Percentiles rank a stretch among this genome's conserved stretches.
Conservation (phyloP, 53 echinoderm and acorn worm genomes). For the Holothuria scabra region DNA sequence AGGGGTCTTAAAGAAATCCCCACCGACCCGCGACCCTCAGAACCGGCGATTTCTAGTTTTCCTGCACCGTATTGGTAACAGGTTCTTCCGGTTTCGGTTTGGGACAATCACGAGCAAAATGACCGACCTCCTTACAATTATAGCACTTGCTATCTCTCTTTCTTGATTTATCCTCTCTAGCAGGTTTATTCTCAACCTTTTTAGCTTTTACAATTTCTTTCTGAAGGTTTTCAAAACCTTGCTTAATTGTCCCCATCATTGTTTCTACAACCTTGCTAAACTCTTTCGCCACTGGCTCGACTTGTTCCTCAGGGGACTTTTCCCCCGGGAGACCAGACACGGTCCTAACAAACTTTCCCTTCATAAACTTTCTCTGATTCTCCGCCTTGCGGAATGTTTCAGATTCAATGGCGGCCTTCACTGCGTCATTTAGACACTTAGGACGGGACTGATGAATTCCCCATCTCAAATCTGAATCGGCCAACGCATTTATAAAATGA, state of each 20-base stretch:
- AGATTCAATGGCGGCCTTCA: not conserved
- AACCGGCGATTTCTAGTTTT: conserved; percentile 18
- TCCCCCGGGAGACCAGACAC: not conserved
- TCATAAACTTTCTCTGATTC: not conserved
- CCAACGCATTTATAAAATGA: conserved; percentile 17
- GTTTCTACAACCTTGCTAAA: not conserved
- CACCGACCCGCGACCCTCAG: not conserved
- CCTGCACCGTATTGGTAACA: not conserved
- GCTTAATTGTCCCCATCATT: not conserved
- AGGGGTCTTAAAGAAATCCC: not conserved
- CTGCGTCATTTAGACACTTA: not conserved
- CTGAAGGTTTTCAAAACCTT: not conserved
- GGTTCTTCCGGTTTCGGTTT: not conserved
- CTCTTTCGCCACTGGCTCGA: not conserved
- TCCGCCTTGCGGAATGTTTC: conserved; percentile 18
- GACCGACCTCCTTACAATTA: conserved; percentile 13
- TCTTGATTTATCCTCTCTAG: not conserved
- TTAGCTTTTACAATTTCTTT: not conserved
- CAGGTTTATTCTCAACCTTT: not conserved
- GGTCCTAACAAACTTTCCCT: not conserved
- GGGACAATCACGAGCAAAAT: conserved; percentile 13
- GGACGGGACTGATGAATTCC: conserved; percentile 24
- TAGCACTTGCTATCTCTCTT: not conserved
- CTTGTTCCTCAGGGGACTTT: not conserved
- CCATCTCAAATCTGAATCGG: not conserved